Conservation (phyloP, 1,140 invertebrate genomes). For the Chlorops oryzae region DNA sequence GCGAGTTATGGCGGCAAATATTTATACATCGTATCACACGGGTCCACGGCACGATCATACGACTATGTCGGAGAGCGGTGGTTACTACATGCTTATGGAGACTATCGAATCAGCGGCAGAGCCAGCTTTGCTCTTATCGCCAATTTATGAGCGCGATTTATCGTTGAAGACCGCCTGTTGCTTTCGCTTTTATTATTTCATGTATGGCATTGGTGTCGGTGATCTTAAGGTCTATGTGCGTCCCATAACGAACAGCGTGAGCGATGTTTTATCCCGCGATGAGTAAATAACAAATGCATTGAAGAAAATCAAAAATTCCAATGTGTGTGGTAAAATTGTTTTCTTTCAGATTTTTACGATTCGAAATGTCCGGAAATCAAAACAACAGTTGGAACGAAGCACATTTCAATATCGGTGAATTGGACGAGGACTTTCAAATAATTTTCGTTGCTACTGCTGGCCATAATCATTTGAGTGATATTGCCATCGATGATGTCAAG, state of each 20-base stretch:
- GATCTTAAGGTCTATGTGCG: constrained; percentile 33
- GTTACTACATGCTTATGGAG: constrained; percentile 44
- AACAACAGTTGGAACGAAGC: constrained; percentile 33
- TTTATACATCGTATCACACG: constrained; percentile 20
- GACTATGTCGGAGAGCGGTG: constrained; percentile 16
- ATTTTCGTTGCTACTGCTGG: constrained; percentile 29
- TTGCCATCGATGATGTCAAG: constrained; percentile 42
- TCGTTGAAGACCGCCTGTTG: constrained; percentile 38
- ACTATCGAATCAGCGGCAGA: constrained; percentile 6
- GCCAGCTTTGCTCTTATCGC: constrained; percentile 24
- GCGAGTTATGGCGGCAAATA: constrained; percentile 22
- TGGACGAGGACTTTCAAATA: constrained; percentile 35
- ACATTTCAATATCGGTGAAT: constrained; percentile 32
- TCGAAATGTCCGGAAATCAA: constrained; percentile 21
- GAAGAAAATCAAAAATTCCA: too few relatives aligned
- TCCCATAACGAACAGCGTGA: constrained; percentile 19
- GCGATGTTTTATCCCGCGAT: too few relatives aligned
- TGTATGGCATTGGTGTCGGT: constrained; percentile 37
- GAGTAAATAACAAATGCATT: too few relatives aligned
- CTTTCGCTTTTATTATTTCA: constrained; percentile 39
- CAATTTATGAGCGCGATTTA: constrained; percentile 25
- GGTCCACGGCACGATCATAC: constrained; percentile 43
- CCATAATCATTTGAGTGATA: constrained; percentile 28
- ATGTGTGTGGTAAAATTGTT: too few relatives aligned
- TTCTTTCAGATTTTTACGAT: constrained; percentile 16